Evolutionary conservation across 1,140 invertebrate genomes (phyloP).

Genomic region (Hermetia illucens): DNA sequence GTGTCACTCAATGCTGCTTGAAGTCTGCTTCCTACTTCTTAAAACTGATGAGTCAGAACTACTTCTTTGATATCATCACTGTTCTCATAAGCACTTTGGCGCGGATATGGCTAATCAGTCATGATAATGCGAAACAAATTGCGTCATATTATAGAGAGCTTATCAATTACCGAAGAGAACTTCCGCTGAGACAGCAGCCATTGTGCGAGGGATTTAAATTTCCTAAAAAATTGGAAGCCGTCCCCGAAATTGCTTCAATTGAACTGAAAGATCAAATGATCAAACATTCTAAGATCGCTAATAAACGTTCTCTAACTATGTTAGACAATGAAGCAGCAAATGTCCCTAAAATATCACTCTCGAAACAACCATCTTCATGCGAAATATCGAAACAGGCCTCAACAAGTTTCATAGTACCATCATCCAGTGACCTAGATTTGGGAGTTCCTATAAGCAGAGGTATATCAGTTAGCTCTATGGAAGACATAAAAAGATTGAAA

Average conservation of each 20-base stretch:
- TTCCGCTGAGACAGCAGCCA: neutral
- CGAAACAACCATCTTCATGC: neutral
- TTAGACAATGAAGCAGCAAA: neutral
- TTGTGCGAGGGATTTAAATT: neutral
- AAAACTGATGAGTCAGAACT: constrained; percentile 17
- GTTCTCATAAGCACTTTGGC: constrained; percentile 9
- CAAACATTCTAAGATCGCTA: neutral
- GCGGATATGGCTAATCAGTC: constrained; percentile 18
- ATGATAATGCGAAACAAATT: neutral
- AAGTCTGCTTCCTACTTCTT: constrained; percentile 16
- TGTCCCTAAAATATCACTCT: neutral
- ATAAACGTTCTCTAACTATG: too few relatives aligned
- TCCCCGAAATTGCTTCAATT: neutral
- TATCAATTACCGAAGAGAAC: neutral
- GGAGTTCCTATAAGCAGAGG: neutral
- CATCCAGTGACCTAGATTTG: neutral
- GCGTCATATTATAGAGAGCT: neutral
- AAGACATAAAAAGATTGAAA: too few relatives aligned
- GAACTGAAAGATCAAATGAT: neutral
- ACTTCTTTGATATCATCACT: constrained; percentile 17
- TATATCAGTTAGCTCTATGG: neutral
- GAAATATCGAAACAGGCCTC: neutral
- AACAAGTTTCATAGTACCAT: neutral
- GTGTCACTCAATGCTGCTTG: constrained; percentile 20
- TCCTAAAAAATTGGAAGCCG: neutral